Evolutionary conservation across 2,113 vertebrate genomes (phyloP).

Genomic region (Nycticebus coucang): DNA sequence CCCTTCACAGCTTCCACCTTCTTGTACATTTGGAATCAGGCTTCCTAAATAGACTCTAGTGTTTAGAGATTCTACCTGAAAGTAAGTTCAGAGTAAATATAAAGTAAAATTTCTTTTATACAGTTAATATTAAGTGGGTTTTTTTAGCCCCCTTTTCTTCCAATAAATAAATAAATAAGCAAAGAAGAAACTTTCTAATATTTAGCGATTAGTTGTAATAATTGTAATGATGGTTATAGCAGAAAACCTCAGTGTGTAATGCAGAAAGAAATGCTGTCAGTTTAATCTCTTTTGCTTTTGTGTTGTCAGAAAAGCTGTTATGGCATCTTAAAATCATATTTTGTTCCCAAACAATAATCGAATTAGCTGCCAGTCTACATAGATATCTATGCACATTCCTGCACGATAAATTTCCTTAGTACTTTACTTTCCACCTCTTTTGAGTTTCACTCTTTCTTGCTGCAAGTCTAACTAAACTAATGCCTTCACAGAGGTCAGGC

Average conservation of each 20-base stretch:
- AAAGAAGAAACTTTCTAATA: background rate
- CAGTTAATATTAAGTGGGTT: background rate
- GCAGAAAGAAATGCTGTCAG: background rate
- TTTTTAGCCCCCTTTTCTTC: background rate
- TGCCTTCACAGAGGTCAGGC: background rate
- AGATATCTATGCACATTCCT: background rate
- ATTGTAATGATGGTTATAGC: background rate
- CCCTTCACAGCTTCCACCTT: background rate
- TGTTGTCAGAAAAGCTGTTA: background rate
- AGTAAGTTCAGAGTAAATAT: background rate
- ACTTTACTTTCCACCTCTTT: background rate
- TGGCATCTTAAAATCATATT: background rate
- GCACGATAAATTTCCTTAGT: background rate
- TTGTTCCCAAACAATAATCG: background rate
- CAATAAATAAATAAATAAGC: background rate
- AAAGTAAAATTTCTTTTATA: background rate
- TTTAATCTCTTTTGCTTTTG: background rate
- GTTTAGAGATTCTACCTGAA: background rate
- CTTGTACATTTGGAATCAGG: background rate
- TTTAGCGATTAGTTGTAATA: background rate
- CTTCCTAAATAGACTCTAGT: background rate
- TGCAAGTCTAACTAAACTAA: slow-evolving; percentile 33
- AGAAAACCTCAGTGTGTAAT: background rate
- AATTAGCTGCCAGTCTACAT: background rate
- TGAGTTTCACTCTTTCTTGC: background rate